These are phyloP conservation scores for Ceratotherium simum DNA, from an alignment of 2,113 vertebrate genomes.

Conservation along the genomic window DNA sequence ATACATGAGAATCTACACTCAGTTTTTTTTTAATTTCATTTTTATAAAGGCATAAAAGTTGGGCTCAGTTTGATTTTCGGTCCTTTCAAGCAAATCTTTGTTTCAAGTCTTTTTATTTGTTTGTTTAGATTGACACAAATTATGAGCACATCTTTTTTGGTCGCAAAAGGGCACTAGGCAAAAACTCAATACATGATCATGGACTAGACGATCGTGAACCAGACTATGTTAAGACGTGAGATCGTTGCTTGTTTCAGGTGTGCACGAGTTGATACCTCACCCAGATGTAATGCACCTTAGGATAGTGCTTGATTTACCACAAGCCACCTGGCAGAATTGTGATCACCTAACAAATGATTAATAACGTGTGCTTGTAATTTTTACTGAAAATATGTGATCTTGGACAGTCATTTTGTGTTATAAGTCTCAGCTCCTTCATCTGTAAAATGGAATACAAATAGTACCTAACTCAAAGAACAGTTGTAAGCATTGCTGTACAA, in stretches of 20 bases:
- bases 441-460: not conserved
- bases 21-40: not conserved
- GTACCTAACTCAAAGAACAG: not conserved
- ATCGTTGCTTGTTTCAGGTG: not conserved
- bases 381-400: not conserved
- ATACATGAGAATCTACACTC: not conserved
- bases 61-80: not conserved
- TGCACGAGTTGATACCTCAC: not conserved
- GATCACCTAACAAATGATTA: not conserved
- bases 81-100: not conserved
- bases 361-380: not conserved
- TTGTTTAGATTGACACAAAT: conserved; percentile 3
- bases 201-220: accelerated
- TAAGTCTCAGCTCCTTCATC: not conserved
- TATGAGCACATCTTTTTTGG: not conserved
- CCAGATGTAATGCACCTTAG: not conserved
- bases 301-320: not conserved
- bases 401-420: not conserved
- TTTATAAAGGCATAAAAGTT: conserved; percentile 22
- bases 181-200: not conserved
- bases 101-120: not conserved
- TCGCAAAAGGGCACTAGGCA: not conserved
- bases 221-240: not conserved
- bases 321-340: not conserved
- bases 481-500: not conserved